Conservation (phyloP, 1,140 invertebrate genomes). For the Drosophila micromelanica region DNA sequence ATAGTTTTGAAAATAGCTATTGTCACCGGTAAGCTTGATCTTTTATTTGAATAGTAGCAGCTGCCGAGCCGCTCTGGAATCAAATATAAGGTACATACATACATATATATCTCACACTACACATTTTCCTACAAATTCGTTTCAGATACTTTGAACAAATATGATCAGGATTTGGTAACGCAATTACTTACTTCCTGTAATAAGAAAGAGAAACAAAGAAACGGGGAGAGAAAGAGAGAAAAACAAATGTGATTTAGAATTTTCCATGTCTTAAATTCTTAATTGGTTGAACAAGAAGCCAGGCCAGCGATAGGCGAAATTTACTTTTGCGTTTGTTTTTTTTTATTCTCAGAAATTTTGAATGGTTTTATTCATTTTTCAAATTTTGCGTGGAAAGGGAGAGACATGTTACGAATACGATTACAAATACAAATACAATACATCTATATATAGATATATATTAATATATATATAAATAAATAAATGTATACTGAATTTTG, state of each 20-base stretch:
- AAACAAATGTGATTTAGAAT: slow-evolving; percentile 65
- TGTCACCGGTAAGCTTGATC: background rate
- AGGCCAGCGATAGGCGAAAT: slow-evolving; percentile 78
- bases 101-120: slow-evolving; percentile 8
- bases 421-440: slow-evolving; percentile 22
- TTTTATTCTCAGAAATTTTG: slow-evolving; percentile 50
- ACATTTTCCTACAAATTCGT: slow-evolving; percentile 13
- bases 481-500: slow-evolving; percentile 19
- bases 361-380: slow-evolving; percentile 53
- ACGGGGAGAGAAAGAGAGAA: slow-evolving; percentile 66
- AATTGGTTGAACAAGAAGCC: slow-evolving; percentile 73
- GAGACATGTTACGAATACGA: slow-evolving; percentile 67
- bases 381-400: slow-evolving; percentile 50
- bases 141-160: slow-evolving; percentile 38
- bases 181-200: slow-evolving; percentile 82
- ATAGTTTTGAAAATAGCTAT: background rate
- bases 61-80: slow-evolving; percentile 7
- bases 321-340: slow-evolving; percentile 52
- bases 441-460: slow-evolving; percentile 17
- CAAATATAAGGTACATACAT: background rate
- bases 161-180: slow-evolving; percentile 61
- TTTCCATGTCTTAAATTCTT: slow-evolving; percentile 62
- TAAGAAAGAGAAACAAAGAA: slow-evolving; percentile 67
- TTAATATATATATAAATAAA: slow-evolving; percentile 28
- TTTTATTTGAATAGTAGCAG: background rate